Conservation (phyloP, 2,113 vertebrate genomes). For the Anoura caudifer region DNA sequence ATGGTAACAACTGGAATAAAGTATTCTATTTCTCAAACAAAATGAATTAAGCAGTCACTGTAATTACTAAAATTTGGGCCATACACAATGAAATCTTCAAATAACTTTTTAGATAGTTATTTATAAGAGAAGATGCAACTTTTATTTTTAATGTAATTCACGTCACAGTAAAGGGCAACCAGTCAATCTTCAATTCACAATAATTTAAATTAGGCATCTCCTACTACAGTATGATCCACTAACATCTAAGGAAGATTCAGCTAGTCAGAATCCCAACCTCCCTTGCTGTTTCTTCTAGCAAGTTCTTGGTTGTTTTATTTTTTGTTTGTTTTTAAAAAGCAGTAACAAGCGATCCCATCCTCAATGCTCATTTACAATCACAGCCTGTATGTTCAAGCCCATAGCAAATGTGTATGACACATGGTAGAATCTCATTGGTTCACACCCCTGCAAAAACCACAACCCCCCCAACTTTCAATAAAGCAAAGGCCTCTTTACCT, state of each 20-base stretch:
- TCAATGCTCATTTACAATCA: constrained; percentile 18
- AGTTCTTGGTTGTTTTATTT: neutral
- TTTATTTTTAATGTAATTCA: constrained; percentile 29
- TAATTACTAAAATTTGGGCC: neutral
- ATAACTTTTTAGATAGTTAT: neutral
- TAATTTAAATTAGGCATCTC: neutral
- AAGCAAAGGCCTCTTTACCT: constrained; percentile 62
- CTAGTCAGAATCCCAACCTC: neutral
- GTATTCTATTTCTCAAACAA: neutral
- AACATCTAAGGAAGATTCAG: neutral
- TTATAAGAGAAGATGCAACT: neutral
- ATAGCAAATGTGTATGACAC: neutral
- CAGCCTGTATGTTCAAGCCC: neutral
- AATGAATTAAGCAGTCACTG: neutral
- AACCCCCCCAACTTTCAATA: constrained; percentile 40
- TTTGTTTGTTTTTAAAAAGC: neutral
- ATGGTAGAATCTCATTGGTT: constrained; percentile 55
- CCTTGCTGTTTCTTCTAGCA: neutral
- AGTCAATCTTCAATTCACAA: neutral
- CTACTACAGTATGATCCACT: neutral
- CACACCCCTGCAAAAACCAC: constrained; percentile 58
- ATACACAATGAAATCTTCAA: neutral
- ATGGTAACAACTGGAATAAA: neutral
- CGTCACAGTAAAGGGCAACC: neutral
- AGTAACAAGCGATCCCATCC: neutral